Base-by-base conservation (phyloP, 2,113 vertebrate genomes). In the Callopanchax toddi region DNA sequence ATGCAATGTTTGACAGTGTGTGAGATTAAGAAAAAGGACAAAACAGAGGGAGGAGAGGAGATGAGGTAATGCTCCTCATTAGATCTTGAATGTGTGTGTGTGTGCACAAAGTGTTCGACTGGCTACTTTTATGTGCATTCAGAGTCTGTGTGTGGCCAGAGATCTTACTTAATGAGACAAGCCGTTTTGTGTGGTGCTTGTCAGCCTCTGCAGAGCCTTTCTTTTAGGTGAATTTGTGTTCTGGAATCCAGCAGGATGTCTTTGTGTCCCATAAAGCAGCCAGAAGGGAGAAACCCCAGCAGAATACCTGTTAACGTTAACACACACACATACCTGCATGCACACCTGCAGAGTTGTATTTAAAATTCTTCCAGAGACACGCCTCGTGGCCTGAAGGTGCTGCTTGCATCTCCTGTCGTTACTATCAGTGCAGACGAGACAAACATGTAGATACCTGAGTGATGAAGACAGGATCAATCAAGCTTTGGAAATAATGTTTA, bases 61-160 rank as follows among this genome's bases (percentile, higher is more conserved):
- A 82, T 61, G 68, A 71, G 66, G 79, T 57, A 81, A 73, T 88
- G 88, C 67, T 67, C 61, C 54, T 81, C 45, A 63, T 79, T 83
- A 61, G 64, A 56, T 74, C 34, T 25, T 74, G 51, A 25, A 5
- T 77, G 62, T 36, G 68, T 60, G 44, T 50, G 3, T 58, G 58
- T 62, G 26, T 42, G 4, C 25, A 43, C 44, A 39, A 45, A 15
- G n/a, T 32, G 60, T 39, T 25, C 7, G 0, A 51, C 26, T 37
- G 26, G 17, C 34, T 54, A 43, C 11, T 17, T 20, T 29, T 34
- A 20, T 21, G 49, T 53, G 29, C 13, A 12, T n/a, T 69, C 57
- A 61, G 57, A 46, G 67, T 56, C 42, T 39, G 52, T 42, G 57
- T 43, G 54, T 81, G 66, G 74, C 64, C 58, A 36, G 4, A n/a